Percentiles rank a stretch among this genome's conserved stretches.
Evolutionary conservation across 2,113 vertebrate species (phyloP).

Genomic region (Picathartes gymnocephalus): DNA sequence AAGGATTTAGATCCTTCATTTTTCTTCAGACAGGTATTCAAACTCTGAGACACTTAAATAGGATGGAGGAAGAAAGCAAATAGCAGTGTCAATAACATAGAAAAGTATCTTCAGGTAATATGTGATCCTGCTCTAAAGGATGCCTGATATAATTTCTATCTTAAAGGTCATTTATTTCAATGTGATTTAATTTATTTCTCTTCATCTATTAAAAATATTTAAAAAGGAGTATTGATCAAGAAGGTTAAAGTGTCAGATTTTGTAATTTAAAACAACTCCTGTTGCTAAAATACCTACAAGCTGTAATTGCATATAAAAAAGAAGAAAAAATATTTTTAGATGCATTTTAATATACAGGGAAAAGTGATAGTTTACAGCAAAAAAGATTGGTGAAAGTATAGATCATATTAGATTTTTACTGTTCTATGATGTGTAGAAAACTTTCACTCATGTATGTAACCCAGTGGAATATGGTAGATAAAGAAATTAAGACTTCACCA

Average conservation of each 20-base stretch:
- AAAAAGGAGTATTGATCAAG: not conserved
- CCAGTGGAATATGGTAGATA: not conserved
- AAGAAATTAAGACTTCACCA: not conserved
- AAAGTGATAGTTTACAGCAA: not conserved
- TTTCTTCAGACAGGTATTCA: not conserved
- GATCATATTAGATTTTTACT: not conserved
- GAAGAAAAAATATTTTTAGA: accelerated
- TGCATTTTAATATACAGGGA: not conserved
- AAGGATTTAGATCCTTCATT: not conserved
- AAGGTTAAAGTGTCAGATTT: not conserved
- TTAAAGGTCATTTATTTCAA: not conserved
- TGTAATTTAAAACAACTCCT: not conserved
- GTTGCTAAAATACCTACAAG: not conserved
- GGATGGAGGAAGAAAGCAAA: not conserved
- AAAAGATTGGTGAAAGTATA: not conserved
- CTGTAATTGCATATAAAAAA: not conserved
- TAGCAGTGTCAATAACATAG: not conserved
- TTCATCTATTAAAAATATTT: not conserved
- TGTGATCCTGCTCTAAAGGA: not conserved
- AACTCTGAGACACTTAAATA: not conserved
- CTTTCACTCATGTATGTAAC: not conserved
- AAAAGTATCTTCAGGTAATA: not conserved
- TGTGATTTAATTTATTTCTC: not conserved
- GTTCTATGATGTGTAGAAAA: not conserved
- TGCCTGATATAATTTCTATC: not conserved